Conservation (phyloP, 2,888 invertebrate species). For the Tortricodes alternella region DNA sequence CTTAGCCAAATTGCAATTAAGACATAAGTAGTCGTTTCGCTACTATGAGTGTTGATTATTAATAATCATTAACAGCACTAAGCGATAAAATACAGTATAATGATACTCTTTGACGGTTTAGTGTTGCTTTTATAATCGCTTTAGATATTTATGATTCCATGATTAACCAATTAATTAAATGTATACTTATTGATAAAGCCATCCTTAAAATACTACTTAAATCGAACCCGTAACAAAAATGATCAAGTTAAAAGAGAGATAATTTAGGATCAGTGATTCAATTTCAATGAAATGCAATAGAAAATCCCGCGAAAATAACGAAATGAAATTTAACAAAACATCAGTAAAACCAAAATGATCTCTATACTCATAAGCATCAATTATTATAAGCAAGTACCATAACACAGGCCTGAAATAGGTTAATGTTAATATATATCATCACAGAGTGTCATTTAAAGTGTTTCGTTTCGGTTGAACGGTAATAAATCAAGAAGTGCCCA, state of each 20-base stretch:
- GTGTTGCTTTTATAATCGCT: not conserved
- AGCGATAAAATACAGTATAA: slow-evolving; percentile 12
- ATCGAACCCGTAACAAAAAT: too few relatives aligned
- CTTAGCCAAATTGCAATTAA: slow-evolving; percentile 39
- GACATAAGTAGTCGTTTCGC: slow-evolving; percentile 35
- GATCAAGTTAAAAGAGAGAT: too few relatives aligned
- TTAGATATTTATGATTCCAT: too few relatives aligned
- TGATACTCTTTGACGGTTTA: not conserved
- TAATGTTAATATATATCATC: slow-evolving; percentile 57
- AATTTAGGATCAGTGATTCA: too few relatives aligned
- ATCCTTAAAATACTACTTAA: too few relatives aligned
- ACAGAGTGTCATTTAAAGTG: slow-evolving; percentile 65
- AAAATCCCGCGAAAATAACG: too few relatives aligned
- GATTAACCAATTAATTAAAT: too few relatives aligned
- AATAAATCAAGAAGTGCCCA: slow-evolving; percentile 70
- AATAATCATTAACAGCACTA: slow-evolving; percentile 26
- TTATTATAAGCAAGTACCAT: not conserved
- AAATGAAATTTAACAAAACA: too few relatives aligned
- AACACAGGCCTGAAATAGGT: slow-evolving; percentile 39
- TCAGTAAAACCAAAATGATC: too few relatives aligned
- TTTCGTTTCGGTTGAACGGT: slow-evolving; percentile 64
- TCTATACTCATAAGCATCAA: too few relatives aligned
- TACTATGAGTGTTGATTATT: slow-evolving; percentile 29
- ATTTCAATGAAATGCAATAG: too few relatives aligned
- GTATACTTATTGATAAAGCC: too few relatives aligned